Evolutionary conservation across 2,797 vertebrate genomes (phyloP), one percentile per base, ranked within the genome.

Genomic region (Lutra lutra): DNA sequence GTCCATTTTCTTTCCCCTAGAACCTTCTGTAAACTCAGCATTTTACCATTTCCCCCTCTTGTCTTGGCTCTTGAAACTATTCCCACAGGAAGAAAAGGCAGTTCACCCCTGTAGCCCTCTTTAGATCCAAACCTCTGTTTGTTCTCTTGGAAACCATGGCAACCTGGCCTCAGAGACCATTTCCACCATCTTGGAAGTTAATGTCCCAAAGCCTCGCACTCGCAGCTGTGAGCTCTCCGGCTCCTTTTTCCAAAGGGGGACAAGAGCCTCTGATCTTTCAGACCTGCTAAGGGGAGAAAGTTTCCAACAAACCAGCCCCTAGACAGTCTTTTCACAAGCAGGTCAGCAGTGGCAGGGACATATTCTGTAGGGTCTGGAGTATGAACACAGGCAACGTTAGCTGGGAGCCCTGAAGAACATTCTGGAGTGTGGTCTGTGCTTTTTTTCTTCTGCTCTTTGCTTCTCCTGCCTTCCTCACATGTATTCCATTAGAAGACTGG

Each of bases 81-180:
- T 96, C 91, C 75, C 68, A 72, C 38, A 79, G 91, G 46, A 82
- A 92, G 32, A 38, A 96, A 95, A 84, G 77, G 90, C 90, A 51
- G 13, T n/a, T 75, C 35, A 51, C 80, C 54, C 80, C 82, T 70
- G 64, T 85, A 4, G 11, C 32, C 68, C 32, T 89, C 58, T 88
- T 77, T 66, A 46, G 83, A 80, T 23, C 89, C 60, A 93, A 93
- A 88, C 40, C 20, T 97, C 84, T 95, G 23, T 97, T 96, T 97
- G 78, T 82, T 94, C 32, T 91, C 70, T 72, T 38, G 54, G 94
- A 95, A 96, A 89, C 96, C 58, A 94, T 94, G 88, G 85, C 89
- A 94, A 96, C 91, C 32, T 85, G 75, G 86, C 90, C 87, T 73
- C 9, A n/a, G 87, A 95, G 70, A 85, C 80, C 60, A 10, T 77